Base-by-base conservation (phyloP, 1,140 invertebrate species). In the Notospermus geniculatus region DNA sequence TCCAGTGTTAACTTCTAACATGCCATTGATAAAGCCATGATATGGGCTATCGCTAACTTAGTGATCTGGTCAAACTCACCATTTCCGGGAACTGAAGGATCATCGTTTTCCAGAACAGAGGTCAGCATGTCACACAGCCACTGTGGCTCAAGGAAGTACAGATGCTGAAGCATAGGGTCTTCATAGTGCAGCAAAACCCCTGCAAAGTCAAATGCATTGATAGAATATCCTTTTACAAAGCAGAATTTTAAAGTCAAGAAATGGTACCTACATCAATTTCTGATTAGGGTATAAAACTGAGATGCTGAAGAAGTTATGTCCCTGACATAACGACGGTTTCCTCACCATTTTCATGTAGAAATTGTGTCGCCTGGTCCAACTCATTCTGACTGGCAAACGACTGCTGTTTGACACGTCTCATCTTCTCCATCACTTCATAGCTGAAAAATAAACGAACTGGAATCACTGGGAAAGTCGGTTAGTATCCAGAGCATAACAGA, bases 111-210 rank as follows among this genome's bases (percentile, higher is more conserved):
- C 15, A 36, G 15, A 4, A 50, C n/a, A 19, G 95, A 92, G 0
- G 95, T 94, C 15, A 99, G 79, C 87, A 98, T 93, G 79, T 98
- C 95, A 83, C 95, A 98, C 2, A 99, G 85, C 96, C 96, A 99
- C 75, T 98, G 96, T 0, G 96, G 95, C 81, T 98, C 92, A 17
- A 99, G 81, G 78, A 97, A 97, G 75, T 93, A 93, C 28, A 97
- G 84, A 83, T 98, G 95, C 74, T 93, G 92, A 0, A 99, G 82
- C 0, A 93, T 93, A 1, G 92, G 91, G 81, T 99, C 97, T 73
- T 98, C 95, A 76, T 98, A 99, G 81, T 98, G 95, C 0, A 98
- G 84, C n/a, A 99, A 83, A 25, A 99, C 90, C 54, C 91, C 89
- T 90, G 76, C 69, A 68, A 69, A 59, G 59, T 41, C 62, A 61